Evolutionary conservation across 2,888 invertebrate species (phyloP).

Genomic region (Sepiola atlantica): DNA sequence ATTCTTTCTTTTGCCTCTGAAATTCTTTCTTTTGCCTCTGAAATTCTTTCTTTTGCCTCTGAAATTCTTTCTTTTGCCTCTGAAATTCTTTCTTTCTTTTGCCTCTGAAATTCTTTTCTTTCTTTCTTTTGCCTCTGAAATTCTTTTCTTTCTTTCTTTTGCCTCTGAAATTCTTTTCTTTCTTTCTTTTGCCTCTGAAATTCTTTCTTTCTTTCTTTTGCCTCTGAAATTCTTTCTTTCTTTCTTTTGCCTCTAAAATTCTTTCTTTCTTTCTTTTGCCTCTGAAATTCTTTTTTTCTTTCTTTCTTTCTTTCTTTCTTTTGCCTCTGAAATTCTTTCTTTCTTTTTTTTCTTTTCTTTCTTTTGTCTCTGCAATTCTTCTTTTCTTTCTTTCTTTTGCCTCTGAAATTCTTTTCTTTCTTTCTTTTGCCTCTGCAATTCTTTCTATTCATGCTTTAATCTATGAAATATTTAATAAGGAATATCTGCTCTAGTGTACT

Average conservation of each 20-base stretch:
- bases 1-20: too few relatives aligned
- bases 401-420: neutral
- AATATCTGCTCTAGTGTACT: neutral
- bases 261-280: neutral
- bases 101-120: too few relatives aligned
- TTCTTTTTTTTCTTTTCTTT: neutral
- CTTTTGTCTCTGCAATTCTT: neutral
- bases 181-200: neutral
- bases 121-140: neutral
- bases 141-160: neutral
- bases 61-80: neutral
- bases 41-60: neutral
- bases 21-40: neutral
- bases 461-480: neutral
- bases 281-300: too few relatives aligned
- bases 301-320: too few relatives aligned
- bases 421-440: neutral
- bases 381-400: neutral
- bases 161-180: neutral
- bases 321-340: neutral
- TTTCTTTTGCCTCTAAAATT: neutral
- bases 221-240: neutral
- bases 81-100: too few relatives aligned
- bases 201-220: neutral
- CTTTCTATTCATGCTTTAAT: too few relatives aligned